A percentile compares a stretch with the other conserved stretches of the same genome.
These are phyloP conservation scores for Lysandra bellargus DNA, from an alignment of 2,888 invertebrate species.

Conservation along the genomic window DNA sequence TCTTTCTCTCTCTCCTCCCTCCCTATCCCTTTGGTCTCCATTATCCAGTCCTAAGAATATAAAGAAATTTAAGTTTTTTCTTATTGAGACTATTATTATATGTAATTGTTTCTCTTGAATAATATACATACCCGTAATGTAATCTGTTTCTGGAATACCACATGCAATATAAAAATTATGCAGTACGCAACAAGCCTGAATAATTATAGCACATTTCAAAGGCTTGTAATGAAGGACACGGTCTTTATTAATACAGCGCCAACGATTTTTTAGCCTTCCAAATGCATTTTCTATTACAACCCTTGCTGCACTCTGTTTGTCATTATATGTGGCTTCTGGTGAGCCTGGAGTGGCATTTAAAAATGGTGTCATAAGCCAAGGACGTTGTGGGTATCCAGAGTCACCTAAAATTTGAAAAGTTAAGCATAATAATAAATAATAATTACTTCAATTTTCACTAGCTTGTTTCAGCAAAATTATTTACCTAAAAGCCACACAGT, in stretches of 20 bases:
- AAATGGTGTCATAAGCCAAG: no score
- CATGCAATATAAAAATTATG: not conserved
- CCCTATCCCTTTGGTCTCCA: no score
- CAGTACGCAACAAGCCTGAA: not conserved
- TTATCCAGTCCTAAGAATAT: slow-evolving; percentile 20
- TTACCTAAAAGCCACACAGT: slow-evolving; percentile 17
- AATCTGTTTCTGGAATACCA: no score
- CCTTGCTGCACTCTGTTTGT: not conserved
- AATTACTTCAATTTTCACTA: not conserved
- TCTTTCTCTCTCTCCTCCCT: no score
- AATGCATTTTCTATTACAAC: slow-evolving; percentile 25
- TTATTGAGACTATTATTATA: no score
- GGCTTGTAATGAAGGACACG: not conserved
- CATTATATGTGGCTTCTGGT: not conserved
- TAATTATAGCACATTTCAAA: not conserved
- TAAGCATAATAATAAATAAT: slow-evolving; percentile 14
- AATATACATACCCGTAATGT: no score
- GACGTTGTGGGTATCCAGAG: not conserved
- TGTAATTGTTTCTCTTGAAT: no score
- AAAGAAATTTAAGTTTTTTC: no score
- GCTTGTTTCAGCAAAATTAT: no score
- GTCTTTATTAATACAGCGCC: slow-evolving; percentile 23
- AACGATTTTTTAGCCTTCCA: slow-evolving; percentile 23
- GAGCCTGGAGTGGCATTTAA: not conserved
- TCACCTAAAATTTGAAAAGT: slow-evolving; percentile 10